Base-by-base conservation (phyloP, 2,113 vertebrate species). In the Caranx melampygus region DNA sequence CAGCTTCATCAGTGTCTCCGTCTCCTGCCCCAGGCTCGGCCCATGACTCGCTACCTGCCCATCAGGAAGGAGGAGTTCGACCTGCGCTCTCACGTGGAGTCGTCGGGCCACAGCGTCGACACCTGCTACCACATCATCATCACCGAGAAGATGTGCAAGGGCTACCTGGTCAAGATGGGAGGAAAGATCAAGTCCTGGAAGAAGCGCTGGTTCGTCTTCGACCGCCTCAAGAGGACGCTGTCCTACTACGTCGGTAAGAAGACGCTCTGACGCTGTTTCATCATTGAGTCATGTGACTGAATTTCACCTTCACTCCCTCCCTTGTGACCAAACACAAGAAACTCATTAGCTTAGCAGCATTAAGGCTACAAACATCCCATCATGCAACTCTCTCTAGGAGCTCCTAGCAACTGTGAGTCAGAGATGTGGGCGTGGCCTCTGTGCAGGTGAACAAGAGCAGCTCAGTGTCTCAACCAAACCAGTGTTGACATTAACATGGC, bases 111-210 rank as follows among this genome's bases (percentile, higher is more conserved):
- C 87, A 95, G 84, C 0, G 93, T 98, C n/a, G 98, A 99, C 16
- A 98, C 96, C 6, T 99, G 98, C 87, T 95, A 96, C 87, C 97
- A 98, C 0, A 72, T 99, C 82, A 96, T 98, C 79, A 92, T 99
- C 60, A 96, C 94, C 0, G 97, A 97, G 90, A 99, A 99, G 94
- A 97, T 98, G 96, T 99, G 98, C 83, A 97, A 97, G 47, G 98
- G 98, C 83, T 97, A 97, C 93, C 96, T 99, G 85, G 96, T 98
- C 75, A 99, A 99, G 95, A 99, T 99, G 98, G 98, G 98, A 0
- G 98, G 98, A 64, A 99, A 99, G 90, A 99, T 99, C 87, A 99
- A 99, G 79, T 99, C 98, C 0, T 99, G 98, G 98, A 99, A 97
- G 94, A 99, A 99, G 66, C 97, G 98, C 86, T 99, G 98, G 98